phyloP scores from a whole-genome alignment of 2,888 invertebrate genomes.

The Helobdella robusta region DNA sequence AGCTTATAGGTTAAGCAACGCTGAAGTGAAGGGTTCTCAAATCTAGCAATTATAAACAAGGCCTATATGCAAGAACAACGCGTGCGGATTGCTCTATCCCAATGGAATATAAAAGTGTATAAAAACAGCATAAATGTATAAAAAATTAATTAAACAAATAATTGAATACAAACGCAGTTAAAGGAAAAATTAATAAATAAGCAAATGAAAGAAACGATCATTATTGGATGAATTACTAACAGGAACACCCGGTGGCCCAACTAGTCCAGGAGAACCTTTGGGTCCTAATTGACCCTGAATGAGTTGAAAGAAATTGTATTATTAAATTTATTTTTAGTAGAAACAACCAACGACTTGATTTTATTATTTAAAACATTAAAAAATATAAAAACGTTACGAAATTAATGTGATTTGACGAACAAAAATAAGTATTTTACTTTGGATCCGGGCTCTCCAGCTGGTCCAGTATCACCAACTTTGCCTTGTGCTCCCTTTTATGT shows the following conservation, averaged over 20 bases:
- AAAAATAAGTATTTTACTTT: slow-evolving; percentile 22
- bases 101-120: no score
- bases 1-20: no score
- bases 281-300: slow-evolving; percentile 27
- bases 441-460: slow-evolving; percentile 20
- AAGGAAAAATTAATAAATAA: neutral
- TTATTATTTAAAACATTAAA: neutral
- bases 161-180: no score
- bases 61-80: no score
- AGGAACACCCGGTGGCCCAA: slow-evolving; percentile 24
- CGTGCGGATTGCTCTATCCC: no score
- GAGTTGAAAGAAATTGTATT: neutral
- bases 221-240: slow-evolving; percentile 19
- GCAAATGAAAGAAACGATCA: no score
- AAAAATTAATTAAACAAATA: no score
- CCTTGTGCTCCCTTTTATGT: slow-evolving; percentile 23
- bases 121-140: no score
- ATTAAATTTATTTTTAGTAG: neutral
- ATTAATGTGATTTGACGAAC: no score
- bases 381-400: neutral
- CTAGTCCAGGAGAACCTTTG: slow-evolving; percentile 25
- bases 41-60: no score
- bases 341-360: neutral
- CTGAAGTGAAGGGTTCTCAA: no score
- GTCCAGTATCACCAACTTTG: slow-evolving; percentile 16